A percentile compares a stretch with the other conserved stretches of the same genome.
These are phyloP conservation scores for Orthonychiurus folsomi DNA, from an alignment of 2,888 invertebrate species.

Conservation along the genomic window DNA sequence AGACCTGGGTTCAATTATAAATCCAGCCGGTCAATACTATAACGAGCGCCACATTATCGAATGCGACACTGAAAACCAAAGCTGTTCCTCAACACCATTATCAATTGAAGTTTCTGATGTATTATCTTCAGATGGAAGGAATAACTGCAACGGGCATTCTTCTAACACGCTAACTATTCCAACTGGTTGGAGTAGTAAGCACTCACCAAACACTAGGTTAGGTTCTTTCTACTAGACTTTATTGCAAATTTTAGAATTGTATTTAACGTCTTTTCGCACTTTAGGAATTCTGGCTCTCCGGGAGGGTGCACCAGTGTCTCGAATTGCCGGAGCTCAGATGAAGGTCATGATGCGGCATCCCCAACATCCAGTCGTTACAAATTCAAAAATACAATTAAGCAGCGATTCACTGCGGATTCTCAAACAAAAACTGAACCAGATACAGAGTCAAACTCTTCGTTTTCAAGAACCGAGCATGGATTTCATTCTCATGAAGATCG, in stretches of 20 bases:
- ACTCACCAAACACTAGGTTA: neutral
- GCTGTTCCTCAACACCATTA: conserved; percentile 37
- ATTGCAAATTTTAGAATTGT: neutral
- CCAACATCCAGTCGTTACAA: conserved; percentile 54
- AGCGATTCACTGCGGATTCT: conserved; percentile 57
- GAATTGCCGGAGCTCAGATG: conserved; percentile 26
- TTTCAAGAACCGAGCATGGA: neutral
- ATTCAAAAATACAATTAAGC: conserved; percentile 88
- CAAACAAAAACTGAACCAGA: neutral
- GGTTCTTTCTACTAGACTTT: neutral
- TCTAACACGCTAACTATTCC: conserved; percentile 33
- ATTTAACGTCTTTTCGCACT: neutral
- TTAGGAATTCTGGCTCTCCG: neutral
- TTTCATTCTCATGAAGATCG: neutral
- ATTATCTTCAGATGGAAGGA: conserved; percentile 27
- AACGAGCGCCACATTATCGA: conserved; percentile 19
- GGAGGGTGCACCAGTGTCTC: neutral
- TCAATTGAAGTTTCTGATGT: conserved; percentile 38
- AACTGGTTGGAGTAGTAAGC: too few species aligned
- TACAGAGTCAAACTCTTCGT: neutral
- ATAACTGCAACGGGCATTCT: conserved; percentile 9
- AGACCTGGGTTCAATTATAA: neutral
- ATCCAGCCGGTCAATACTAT: neutral
- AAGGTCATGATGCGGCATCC: neutral
- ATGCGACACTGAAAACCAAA: conserved; percentile 38